Conservation (phyloP, 2,113 vertebrate genomes). For the pig (Sus scrofa) region T2T-Sscrofa CM001155.3:5803001-5803500, state of each 20-base stretch:
- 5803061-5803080: too few species aligned
- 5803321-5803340: too few species aligned
- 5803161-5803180: background rate
- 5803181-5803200: too few species aligned
- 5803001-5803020: too few species aligned
- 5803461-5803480: too few species aligned
- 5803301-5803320: fast-evolving
- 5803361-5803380: background rate
- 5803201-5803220: too few species aligned
- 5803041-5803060: too few species aligned
- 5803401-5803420: background rate
- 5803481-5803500: background rate
- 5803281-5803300: background rate
- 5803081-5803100: too few species aligned
- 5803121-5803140: too few species aligned
- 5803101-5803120: too few species aligned
- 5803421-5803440: background rate
- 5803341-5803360: background rate
- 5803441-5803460: background rate
- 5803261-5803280: background rate
- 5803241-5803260: background rate
- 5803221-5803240: background rate
- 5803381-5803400: background rate
- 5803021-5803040: too few species aligned
- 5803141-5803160: background rate